A percentile compares a stretch with the other conserved stretches of the same genome.
These are phyloP conservation scores for Saguinus midas DNA, from an alignment of 2,113 vertebrate genomes.

Conservation along the genomic window DNA sequence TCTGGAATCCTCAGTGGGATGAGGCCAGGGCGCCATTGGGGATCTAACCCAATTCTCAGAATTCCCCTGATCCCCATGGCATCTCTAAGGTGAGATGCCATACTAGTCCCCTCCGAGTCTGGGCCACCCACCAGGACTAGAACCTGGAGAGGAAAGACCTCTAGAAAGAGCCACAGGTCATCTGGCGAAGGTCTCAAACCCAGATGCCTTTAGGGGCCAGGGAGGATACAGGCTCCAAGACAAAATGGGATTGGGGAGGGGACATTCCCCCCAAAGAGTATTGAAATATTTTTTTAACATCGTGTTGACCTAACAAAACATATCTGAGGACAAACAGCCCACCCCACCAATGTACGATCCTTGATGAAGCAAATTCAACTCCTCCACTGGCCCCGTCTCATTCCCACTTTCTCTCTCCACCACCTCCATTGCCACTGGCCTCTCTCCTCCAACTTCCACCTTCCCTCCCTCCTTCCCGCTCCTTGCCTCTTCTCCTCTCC, in stretches of 20 bases:
- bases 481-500: background rate
- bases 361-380: background rate
- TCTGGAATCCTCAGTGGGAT: background rate
- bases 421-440: background rate
- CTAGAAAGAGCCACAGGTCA: background rate
- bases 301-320: background rate
- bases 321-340: background rate
- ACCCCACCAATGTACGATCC: background rate
- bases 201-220: background rate
- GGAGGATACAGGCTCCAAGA: background rate
- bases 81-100: background rate
- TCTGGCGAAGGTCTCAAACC: background rate
- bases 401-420: background rate
- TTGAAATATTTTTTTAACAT: background rate
- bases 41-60: background rate
- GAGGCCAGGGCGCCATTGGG: background rate
- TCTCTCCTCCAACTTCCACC: background rate
- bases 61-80: background rate
- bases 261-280: background rate
- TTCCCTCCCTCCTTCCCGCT: background rate
- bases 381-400: background rate
- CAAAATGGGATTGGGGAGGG: background rate
- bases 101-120: background rate
- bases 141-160: background rate
- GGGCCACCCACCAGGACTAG: background rate